Conservation (phyloP, 2,888 invertebrate genomes). For the Liodrosophila aerea region DNA sequence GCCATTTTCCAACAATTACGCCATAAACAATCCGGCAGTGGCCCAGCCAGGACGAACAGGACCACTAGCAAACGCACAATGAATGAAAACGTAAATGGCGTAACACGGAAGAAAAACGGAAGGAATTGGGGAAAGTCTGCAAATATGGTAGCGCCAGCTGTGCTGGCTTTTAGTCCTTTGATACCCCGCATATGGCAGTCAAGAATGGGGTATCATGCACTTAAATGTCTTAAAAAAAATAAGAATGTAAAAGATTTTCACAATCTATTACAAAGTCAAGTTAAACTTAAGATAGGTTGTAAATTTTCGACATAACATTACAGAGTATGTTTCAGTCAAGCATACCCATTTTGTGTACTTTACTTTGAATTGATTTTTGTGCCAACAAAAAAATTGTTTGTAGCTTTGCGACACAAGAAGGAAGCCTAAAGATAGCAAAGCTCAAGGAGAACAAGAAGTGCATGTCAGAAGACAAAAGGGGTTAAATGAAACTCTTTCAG, state of each 20-base stretch:
- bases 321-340: constrained; percentile 21
- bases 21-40: constrained; percentile 42
- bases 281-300: no score
- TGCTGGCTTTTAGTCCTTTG: constrained; percentile 15
- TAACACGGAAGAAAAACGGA: constrained; percentile 29
- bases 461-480: constrained; percentile 32
- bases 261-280: no score
- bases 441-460: constrained; percentile 22
- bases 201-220: constrained; percentile 10
- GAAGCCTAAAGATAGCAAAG: constrained; percentile 29
- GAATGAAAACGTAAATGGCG: constrained; percentile 54
- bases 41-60: not conserved
- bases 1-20: constrained; percentile 66
- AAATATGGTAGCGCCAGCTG: constrained; percentile 50
- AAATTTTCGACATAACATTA: no score
- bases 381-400: constrained; percentile 29
- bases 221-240: not conserved
- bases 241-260: no score
- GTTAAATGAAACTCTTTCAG: constrained; percentile 29
- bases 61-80: constrained; percentile 27
- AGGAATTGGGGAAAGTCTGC: constrained; percentile 40
- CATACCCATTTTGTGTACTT: not conserved
- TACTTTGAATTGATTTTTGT: constrained; percentile 40
- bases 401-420: constrained; percentile 4
- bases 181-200: constrained; percentile 17